Conservation (phyloP, 2,888 invertebrate genomes). For the Serripes groenlandicus region DNA sequence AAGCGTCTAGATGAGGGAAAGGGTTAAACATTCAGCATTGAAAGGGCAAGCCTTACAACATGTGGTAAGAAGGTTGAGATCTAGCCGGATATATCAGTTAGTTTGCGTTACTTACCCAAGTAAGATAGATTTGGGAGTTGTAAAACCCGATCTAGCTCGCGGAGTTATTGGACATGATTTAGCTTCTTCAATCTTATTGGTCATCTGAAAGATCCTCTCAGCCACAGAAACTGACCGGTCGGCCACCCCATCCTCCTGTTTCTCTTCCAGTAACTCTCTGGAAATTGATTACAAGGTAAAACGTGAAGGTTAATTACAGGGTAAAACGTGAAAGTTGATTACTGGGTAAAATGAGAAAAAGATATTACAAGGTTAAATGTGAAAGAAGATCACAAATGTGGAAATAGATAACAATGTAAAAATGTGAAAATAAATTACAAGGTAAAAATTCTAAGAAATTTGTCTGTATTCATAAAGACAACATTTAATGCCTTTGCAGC, state of each 20-base stretch:
- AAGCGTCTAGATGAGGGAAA: no score
- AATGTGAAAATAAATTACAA: no score
- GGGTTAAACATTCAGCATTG: no score
- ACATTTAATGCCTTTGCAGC: no score
- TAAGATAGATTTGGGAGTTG: conserved; percentile 76
- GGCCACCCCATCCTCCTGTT: conserved; percentile 53
- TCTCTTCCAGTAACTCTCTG: conserved; percentile 48
- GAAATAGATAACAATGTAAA: no score
- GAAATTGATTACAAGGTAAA: not conserved
- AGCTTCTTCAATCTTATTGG: conserved; percentile 91
- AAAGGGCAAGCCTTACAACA: no score
- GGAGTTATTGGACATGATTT: conserved; percentile 75
- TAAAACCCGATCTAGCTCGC: conserved; percentile 75
- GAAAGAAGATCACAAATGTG: no score
- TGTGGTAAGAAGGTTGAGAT: no score
- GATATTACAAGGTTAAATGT: not conserved
- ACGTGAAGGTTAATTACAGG: conserved; percentile 1
- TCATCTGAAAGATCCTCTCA: conserved; percentile 89
- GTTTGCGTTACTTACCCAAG: conserved; percentile 67
- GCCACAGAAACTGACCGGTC: conserved; percentile 74
- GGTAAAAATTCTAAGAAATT: no score
- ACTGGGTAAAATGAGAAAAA: not conserved
- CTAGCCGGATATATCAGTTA: no score
- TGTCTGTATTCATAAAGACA: no score
- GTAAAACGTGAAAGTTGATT: conserved; percentile 3